A percentile compares a stretch with the other conserved stretches of the same genome.
These are phyloP conservation scores for Stenoptilia bipunctidactyla DNA, from an alignment of 2,888 invertebrate genomes.

Conservation along the genomic window DNA sequence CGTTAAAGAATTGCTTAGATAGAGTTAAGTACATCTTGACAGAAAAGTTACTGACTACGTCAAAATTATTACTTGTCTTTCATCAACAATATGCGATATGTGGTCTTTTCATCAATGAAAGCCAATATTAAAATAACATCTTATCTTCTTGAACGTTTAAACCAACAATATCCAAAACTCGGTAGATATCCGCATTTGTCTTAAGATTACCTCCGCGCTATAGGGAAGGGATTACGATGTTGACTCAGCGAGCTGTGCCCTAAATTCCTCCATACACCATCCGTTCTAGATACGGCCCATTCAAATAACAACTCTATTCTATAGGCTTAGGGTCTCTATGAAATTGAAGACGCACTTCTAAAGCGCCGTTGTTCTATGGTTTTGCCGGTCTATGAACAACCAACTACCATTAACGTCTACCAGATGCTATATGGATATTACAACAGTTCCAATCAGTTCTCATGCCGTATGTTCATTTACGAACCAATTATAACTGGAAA, in stretches of 20 bases:
- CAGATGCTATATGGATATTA: constrained; percentile 42
- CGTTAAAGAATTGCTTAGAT: too few relatives aligned
- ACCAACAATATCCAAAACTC: too few relatives aligned
- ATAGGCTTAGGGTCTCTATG: background rate
- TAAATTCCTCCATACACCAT: constrained; percentile 64
- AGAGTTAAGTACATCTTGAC: too few relatives aligned
- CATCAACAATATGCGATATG: constrained; percentile 7
- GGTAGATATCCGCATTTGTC: constrained; percentile 27
- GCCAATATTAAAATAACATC: too few relatives aligned
- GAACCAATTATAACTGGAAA: background rate
- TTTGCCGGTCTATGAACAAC: constrained; percentile 27
- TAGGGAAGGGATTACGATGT: constrained; percentile 55
- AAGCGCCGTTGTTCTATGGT: constrained; percentile 45
- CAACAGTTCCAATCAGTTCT: constrained; percentile 20
- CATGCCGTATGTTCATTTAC: background rate
- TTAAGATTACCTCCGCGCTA: constrained; percentile 36
- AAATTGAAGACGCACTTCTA: constrained; percentile 13
- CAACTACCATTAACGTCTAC: constrained; percentile 37
- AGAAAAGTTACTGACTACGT: too few relatives aligned
- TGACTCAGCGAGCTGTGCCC: constrained; percentile 61
- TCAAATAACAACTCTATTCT: background rate
- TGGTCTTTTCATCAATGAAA: too few relatives aligned
- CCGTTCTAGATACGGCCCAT: constrained; percentile 22
- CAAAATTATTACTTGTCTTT: too few relatives aligned
- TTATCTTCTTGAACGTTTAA: too few relatives aligned